Evolutionary conservation across 1,140 invertebrate genomes (phyloP), one percentile per base, ranked within the genome.

Genomic region (Polypedilum pembai): DNA sequence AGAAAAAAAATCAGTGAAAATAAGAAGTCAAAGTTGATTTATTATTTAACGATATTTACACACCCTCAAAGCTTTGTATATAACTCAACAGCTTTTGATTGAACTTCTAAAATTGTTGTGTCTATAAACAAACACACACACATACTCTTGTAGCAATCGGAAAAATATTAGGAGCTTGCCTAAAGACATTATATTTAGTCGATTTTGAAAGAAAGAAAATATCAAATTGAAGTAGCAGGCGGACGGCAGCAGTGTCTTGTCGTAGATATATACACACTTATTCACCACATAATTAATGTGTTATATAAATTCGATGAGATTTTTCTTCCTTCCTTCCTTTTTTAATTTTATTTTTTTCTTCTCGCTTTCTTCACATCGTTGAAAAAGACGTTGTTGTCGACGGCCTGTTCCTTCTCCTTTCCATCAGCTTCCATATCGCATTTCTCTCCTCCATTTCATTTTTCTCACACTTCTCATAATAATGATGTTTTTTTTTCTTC

Each of bases 11-110:
- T 8, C 15, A 3, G 45, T 56, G 45, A 56, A 56, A n/a, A 56
- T 33, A 33, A 33, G 24, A 56, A 56, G 45, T n/a, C 45, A 56
- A 56, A 56, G 45, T 56, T 56, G 45, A 56, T 56, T 56, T 15
- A 56, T 56, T 56, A 56, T 56, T 56, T 56, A n/a, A 56, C 45
- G 45, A 56, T 56, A 56, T 56, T 56, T 56, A 56, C 45, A 56
- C 45, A 56, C 45, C 45, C 45, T 56, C 45, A 56, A 15, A 33
- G 24, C 5, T 5, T 33, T 33, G 5, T 33, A 33, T 33, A 5
- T 33, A 33, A 33, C 24, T 33, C 24, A 33, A 33, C 24, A 33
- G 24, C 24, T 33, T 33, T 33, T 33, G 2, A 33, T 33, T 33
- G 24, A 33, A 33, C 24, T 33, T 33, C 24, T 33, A 33, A 33